These are phyloP conservation scores for Eupithecia tripunctaria DNA, from an alignment of 2,888 invertebrate species.

Conservation along the genomic window DNA sequence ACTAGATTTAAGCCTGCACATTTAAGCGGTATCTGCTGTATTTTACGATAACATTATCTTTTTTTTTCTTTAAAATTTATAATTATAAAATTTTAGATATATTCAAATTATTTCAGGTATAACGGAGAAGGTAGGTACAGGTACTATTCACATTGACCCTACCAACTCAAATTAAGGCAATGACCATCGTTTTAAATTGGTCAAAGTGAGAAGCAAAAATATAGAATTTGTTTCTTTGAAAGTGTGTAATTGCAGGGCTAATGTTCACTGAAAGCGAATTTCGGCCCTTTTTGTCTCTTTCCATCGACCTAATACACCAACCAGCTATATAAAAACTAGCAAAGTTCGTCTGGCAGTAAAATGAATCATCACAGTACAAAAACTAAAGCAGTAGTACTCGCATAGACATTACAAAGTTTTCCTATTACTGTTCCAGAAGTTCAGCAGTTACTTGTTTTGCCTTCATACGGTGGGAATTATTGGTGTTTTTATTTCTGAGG, in stretches of 20 bases:
- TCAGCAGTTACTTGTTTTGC: constrained; percentile 22
- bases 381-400: constrained; percentile 34
- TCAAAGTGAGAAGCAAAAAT: background rate
- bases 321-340: constrained; percentile 20
- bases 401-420: constrained; percentile 39
- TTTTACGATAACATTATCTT: too few relatives aligned
- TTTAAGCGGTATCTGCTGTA: too few relatives aligned
- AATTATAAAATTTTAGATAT: too few relatives aligned
- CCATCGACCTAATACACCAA: background rate
- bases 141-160: too few relatives aligned
- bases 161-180: too few relatives aligned
- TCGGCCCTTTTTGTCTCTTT: background rate
- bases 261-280: background rate
- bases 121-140: too few relatives aligned
- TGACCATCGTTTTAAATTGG: background rate
- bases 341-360: constrained; percentile 29
- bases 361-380: constrained; percentile 36
- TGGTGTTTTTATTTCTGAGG: constrained; percentile 2
- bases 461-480: constrained; percentile 16
- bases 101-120: too few relatives aligned
- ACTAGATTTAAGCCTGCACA: too few relatives aligned
- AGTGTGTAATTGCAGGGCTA: background rate
- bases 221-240: background rate
- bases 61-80: too few relatives aligned
- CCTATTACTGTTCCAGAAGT: constrained; percentile 37